Percentiles rank a stretch among this genome's conserved stretches.
Evolutionary conservation across 2,888 invertebrate species (phyloP).

Genomic region (Amphipoea lucens): DNA sequence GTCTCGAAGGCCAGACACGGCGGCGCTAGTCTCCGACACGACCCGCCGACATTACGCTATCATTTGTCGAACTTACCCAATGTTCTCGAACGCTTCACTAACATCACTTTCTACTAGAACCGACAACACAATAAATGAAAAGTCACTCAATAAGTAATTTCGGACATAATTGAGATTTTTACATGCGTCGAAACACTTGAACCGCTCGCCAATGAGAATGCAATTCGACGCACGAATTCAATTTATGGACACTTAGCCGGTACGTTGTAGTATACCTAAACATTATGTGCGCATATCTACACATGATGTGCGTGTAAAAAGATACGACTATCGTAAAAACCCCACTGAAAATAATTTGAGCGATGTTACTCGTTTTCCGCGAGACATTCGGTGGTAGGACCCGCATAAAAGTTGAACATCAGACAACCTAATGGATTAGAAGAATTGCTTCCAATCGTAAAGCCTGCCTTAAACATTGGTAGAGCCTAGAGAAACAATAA

Average conservation of each 20-base stretch:
- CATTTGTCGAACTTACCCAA: conserved; percentile 80
- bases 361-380: conserved; percentile 87
- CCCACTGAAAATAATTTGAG: conserved; percentile 89
- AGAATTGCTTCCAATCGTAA: conserved; percentile 88
- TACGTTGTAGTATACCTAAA: conserved; percentile 83
- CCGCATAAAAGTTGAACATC: conserved; percentile 89
- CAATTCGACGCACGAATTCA: conserved; percentile 87
- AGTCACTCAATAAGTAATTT: not conserved
- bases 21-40: conserved; percentile 79
- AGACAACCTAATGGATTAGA: conserved; percentile 89
- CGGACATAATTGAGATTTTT: conserved; percentile 17
- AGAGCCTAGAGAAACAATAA: conserved; percentile 82
- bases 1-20: conserved; percentile 81
- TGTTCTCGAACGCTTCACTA: conserved; percentile 77
- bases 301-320: conserved; percentile 89
- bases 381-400: conserved; percentile 88
- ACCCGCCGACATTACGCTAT: conserved; percentile 79
- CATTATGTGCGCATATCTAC: conserved; percentile 88
- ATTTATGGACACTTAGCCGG: conserved; percentile 86
- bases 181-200: conserved; percentile 34
- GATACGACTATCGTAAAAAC: conserved; percentile 89
- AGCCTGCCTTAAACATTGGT: conserved; percentile 81
- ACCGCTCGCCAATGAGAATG: conserved; percentile 64
- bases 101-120: conserved; percentile 60
- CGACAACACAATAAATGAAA: conserved; percentile 40